Percentiles rank a stretch among this genome's conserved stretches.
Evolutionary conservation across 2,113 vertebrate species (phyloP).

Genomic region (Python bivittatus): DNA sequence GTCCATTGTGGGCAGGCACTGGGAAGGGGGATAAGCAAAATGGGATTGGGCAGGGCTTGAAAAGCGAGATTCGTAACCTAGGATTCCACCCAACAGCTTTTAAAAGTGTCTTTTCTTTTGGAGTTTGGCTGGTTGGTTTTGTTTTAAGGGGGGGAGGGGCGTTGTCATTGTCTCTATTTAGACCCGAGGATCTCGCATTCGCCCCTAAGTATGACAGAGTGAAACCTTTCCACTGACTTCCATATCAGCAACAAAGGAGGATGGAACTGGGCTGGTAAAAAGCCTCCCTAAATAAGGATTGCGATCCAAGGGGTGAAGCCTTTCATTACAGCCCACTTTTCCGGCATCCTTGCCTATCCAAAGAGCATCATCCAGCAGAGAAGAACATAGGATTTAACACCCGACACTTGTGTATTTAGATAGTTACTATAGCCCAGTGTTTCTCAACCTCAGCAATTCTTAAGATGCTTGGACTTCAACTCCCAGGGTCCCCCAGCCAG

Average conservation of each 20-base stretch:
- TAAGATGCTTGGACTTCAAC: neutral
- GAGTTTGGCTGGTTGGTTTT: neutral
- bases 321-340: neutral
- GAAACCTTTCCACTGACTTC: neutral
- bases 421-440: neutral
- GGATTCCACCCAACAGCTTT: neutral
- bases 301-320: neutral
- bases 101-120: neutral
- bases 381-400: neutral
- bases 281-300: neutral
- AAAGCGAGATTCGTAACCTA: neutral
- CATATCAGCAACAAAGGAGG: neutral
- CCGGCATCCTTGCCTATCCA: neutral
- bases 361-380: neutral
- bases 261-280: neutral
- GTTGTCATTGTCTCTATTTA: neutral
- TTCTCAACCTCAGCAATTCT: neutral
- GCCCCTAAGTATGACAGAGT: neutral
- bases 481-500: neutral
- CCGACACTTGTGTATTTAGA: neutral
- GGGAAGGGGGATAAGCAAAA: neutral
- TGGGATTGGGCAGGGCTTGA: neutral
- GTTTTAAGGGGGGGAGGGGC: neutral
- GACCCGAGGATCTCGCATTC: neutral
- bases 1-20: neutral